A percentile compares a stretch with the other conserved stretches of the same genome.
Evolutionary conservation across 2,797 vertebrate species (phyloP).

Genomic region (Parauchenoglanis ngamensis): DNA sequence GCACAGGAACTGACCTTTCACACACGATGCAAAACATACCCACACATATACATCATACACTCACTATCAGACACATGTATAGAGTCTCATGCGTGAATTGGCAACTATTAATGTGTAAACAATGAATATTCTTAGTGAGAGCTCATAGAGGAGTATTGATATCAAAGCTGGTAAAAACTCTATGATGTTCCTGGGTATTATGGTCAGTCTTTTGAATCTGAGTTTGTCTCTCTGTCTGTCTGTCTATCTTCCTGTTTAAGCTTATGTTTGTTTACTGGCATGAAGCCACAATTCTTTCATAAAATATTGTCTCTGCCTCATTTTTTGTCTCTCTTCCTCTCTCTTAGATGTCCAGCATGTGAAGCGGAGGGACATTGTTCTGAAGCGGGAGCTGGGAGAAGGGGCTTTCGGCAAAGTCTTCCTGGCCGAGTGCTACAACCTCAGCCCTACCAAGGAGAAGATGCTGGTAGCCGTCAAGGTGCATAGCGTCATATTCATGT

Average conservation of each 20-base stretch:
- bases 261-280: not conserved
- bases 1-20: constrained; percentile 45
- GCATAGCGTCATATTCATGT: constrained; percentile 51
- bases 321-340: constrained; percentile 5
- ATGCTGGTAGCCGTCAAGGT: constrained; percentile 99
- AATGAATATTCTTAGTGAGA: constrained; percentile 12
- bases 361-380: constrained; percentile 93
- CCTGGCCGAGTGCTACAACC: constrained; percentile 97
- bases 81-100: constrained; percentile 6
- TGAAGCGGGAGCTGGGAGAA: constrained; percentile 95
- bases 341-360: constrained; percentile 91
- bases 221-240: not conserved
- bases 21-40: constrained; percentile 28
- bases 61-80: not conserved
- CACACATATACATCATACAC: constrained; percentile 9
- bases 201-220: not conserved
- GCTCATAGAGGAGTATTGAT: not conserved
- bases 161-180: not conserved
- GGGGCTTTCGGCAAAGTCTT: constrained; percentile 98
- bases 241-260: not conserved
- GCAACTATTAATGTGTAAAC: constrained; percentile 21
- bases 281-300: not conserved
- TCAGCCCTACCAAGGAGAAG: constrained; percentile 95
- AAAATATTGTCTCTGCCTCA: not conserved
- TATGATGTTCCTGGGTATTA: not conserved